Evolutionary conservation across 2,888 invertebrate species (phyloP), one percentile per base, ranked within the genome.

Genomic region (Erebia ligea): DNA sequence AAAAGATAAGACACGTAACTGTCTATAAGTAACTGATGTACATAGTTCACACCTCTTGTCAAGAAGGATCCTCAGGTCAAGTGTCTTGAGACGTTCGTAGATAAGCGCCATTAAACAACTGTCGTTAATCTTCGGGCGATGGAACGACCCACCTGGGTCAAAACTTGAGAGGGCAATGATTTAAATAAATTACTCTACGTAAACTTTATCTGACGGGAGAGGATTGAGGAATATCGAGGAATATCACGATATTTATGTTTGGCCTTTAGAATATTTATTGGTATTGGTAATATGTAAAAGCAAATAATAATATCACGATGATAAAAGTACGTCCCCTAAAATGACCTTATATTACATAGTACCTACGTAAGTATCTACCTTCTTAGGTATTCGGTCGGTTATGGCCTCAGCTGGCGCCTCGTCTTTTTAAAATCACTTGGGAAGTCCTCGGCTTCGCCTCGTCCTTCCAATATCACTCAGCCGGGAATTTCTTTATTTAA

Each of bases 121-220:
- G 67, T 67, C 67, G 67, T 67, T 58, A 67, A 67, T 67, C 67
- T 67, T 67, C 67, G 11, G 25, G 57, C 56, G 25, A 67, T 34
- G 15, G 67, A 67, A 67, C 67, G 67, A 58, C 67, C 58, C 67
- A 67, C 67, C 67, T 67, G 67, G 67, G 67, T 67, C 57, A 67
- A 48, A 67, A 67, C 67, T 67, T 67, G 25, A 25, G 48, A 48
- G 67, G 58, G 58, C 67, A 67, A 67, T 67, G 67, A 67, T 67
- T 67, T 67, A 67, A 67, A 67, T 48, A 67, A 67, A 67, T 67
- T 67, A 58, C 56, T 67, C n/a, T 25, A 17, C 45, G 45, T 48
- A n/a, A 58, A 67, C 19, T 65, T 67, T 67, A 58, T 17, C 66
- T 17, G 62, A 40, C 21, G 48, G 8, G 67, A 25, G 52, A 34